phyloP scores from a whole-genome alignment of 2,113 vertebrate species.

The Acanthochromis polyacanthus region DNA sequence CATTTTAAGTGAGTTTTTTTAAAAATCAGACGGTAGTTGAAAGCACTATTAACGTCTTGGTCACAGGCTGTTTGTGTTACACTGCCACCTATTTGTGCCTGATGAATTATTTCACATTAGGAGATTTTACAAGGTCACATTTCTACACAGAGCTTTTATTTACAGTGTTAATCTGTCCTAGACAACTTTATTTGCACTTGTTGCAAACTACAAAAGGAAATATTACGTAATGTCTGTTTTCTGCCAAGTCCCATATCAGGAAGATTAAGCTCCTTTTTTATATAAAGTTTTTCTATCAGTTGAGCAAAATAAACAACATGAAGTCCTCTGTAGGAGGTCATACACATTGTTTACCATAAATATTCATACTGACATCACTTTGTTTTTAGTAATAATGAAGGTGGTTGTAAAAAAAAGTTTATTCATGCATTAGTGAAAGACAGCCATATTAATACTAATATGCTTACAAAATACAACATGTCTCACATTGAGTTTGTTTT shows the following conservation, averaged over 20 bases:
- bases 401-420: slow-evolving; percentile 35
- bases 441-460: background rate
- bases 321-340: slow-evolving; percentile 53
- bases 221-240: slow-evolving; percentile 19
- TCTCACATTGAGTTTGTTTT: slow-evolving; percentile 4
- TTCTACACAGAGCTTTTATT: no score
- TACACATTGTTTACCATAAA: slow-evolving; percentile 54
- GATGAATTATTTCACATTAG: no score
- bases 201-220: no score
- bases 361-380: slow-evolving; percentile 12
- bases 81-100: no score
- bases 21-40: no score
- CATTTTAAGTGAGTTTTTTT: no score
- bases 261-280: slow-evolving; percentile 62
- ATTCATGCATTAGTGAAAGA: slow-evolving; percentile 19
- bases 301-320: slow-evolving; percentile 30
- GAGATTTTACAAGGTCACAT: no score
- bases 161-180: no score
- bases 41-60: no score
- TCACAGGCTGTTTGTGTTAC: no score
- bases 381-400: slow-evolving; percentile 54
- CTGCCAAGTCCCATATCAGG: slow-evolving; percentile 52
- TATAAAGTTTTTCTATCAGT: slow-evolving; percentile 58
- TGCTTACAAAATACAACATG: background rate
- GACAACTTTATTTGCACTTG: no score